A percentile compares a stretch with the other conserved stretches of the same genome.
Conservation (phyloP, 2,888 invertebrate genomes). For the Eilema sororculum region DNA sequence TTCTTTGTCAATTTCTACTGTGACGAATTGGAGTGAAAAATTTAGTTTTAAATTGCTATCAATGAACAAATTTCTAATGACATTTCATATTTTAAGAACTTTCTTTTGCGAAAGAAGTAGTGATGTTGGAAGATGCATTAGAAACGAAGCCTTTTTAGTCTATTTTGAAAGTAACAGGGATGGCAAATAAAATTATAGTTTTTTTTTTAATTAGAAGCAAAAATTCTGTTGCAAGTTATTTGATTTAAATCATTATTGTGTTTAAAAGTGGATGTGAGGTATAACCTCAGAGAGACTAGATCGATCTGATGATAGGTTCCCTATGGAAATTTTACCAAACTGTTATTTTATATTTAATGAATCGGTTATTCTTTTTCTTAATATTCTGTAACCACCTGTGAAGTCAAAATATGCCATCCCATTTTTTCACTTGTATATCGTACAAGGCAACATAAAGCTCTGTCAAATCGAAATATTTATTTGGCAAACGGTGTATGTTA, state of each 20-base stretch:
- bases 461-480: too few relatives aligned
- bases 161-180: background rate
- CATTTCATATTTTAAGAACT: background rate
- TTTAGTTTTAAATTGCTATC: slow-evolving; percentile 21
- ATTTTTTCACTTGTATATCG: too few relatives aligned
- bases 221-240: background rate
- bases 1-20: slow-evolving; percentile 33
- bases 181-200: too few relatives aligned
- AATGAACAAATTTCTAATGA: background rate
- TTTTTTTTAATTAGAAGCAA: background rate
- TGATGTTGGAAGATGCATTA: background rate
- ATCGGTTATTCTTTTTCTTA: too few relatives aligned
- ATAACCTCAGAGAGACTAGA: background rate
- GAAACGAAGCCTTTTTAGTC: background rate
- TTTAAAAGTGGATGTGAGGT: too few relatives aligned
- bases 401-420: too few relatives aligned
- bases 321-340: too few relatives aligned
- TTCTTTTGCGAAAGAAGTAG: background rate
- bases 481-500: too few relatives aligned
- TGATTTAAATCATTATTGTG: background rate
- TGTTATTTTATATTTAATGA: background rate
- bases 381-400: too few relatives aligned
- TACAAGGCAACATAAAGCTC: too few relatives aligned
- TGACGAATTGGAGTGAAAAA: slow-evolving; percentile 44
- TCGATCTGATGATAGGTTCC: background rate